phyloP scores from a whole-genome alignment of 2,797 vertebrate species.

The Sylvia borin region DNA sequence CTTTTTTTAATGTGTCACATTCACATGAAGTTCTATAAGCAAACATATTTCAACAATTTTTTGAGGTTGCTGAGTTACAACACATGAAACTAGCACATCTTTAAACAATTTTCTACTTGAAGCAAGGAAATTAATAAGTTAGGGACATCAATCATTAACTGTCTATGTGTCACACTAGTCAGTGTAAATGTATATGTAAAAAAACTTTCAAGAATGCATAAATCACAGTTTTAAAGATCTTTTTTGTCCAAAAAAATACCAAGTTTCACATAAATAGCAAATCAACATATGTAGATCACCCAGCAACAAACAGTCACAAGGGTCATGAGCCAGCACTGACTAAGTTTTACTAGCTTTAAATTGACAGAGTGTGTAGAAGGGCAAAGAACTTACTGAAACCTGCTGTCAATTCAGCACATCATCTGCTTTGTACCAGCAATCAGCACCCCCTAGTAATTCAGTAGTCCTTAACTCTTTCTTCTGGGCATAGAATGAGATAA shows the following conservation, averaged over 20 bases:
- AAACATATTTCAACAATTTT: not conserved
- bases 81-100: not conserved
- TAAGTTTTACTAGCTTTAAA: not conserved
- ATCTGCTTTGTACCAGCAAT: not conserved
- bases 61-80: not conserved
- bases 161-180: not conserved
- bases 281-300: not conserved
- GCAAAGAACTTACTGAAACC: not conserved
- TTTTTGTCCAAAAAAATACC: not conserved
- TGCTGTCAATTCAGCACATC: not conserved
- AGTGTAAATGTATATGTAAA: not conserved
- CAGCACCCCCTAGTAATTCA: not conserved
- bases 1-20: rapidly evolving
- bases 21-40: not conserved
- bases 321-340: not conserved
- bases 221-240: not conserved
- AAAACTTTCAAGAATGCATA: not conserved
- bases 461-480: not conserved
- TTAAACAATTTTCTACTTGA: not conserved
- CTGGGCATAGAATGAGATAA: not conserved
- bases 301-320: not conserved
- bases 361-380: not conserved
- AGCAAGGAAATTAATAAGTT: not conserved
- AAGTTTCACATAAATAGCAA: not conserved
- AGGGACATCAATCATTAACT: not conserved